Base-by-base conservation (phyloP, 2,113 vertebrate species). In the Dendropsophus ebraccatus region DNA sequence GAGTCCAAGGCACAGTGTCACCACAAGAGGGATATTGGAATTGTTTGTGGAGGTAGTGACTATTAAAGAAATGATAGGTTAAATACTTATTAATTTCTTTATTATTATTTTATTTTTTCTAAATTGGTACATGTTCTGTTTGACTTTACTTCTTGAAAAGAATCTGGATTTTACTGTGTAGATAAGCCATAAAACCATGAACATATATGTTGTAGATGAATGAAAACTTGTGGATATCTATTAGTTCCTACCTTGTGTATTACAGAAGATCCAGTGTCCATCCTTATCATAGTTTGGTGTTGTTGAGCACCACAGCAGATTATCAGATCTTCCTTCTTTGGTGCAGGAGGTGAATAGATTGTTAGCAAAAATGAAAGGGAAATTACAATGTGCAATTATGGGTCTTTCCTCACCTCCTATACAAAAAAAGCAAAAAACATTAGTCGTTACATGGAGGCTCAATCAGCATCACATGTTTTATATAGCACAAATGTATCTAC, bases 241-340 rank as follows among this genome's bases (percentile, higher is more conserved):
- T n/a, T n/a, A n/a, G n/a, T 28, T 41, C 0, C 16, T 67, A 87
- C 86, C 81, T 35, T 11, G 4, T 0, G 25, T 12, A n/a, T 25
- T n/a, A 30, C 86, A 87, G 35, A 87, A 60, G 17, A 60, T 69
- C 54, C 70, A 78, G 0, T 35, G 23, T 7, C 60, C 32, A 21
- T 78, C 73, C 25, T 41, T 67, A 25, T 77, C 56, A 25, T 77
- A 85, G 50, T 50, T 87, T 30, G 23, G 9, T 19, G 87, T 87
- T 9, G 87, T 78, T 21, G 87, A 37, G 10, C 87, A 87, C 81
- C 81, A 87, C 5, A 52, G 58, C n/a, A 52, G 56, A 1, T 32
- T 25, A 60, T 85, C 82, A 16, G 11, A 60, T 35, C 58, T 47
- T 13, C 73, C 73, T 2, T 78, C 87, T 49, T 11, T 32, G 28